Evolutionary conservation across 2,888 invertebrate genomes (phyloP).

Genomic region (Drosophila suboccidentalis): DNA sequence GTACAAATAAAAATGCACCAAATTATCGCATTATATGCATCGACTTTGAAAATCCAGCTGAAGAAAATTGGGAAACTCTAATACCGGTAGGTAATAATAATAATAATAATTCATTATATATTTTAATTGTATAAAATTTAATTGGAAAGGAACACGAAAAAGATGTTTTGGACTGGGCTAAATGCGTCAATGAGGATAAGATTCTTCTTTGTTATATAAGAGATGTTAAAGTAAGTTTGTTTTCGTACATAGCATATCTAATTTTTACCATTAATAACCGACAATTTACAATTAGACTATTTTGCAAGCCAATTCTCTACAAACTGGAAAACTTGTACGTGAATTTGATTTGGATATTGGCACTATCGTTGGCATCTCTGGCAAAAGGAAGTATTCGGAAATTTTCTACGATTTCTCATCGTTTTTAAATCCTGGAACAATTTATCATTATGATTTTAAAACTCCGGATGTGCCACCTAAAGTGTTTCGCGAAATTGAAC

Average conservation of each 20-base stretch:
- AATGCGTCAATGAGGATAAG: slow-evolving; percentile 93
- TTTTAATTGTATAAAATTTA: background rate
- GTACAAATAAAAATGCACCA: slow-evolving; percentile 97
- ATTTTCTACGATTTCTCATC: slow-evolving; percentile 98
- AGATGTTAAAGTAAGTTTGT: slow-evolving; percentile 93
- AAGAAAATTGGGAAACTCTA: slow-evolving; percentile 93
- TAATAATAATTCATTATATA: background rate
- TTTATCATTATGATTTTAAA: slow-evolving; percentile 94
- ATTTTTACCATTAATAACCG: background rate
- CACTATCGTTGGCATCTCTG: slow-evolving; percentile 93
- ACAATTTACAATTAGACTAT: slow-evolving; percentile 88
- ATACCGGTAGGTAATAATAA: slow-evolving; percentile 87
- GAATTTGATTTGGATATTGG: slow-evolving; percentile 95
- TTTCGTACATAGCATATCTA: background rate
- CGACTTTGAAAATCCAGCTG: slow-evolving; percentile 90
- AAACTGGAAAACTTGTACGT: slow-evolving; percentile 90
- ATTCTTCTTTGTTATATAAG: slow-evolving; percentile 95
- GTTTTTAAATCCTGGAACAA: slow-evolving; percentile 94
- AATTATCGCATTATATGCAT: slow-evolving; percentile 95
- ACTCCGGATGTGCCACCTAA: slow-evolving; percentile 88
- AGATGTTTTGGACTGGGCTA: slow-evolving; percentile 96
- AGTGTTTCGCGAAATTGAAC: slow-evolving; percentile 93
- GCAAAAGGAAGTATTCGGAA: slow-evolving; percentile 93
- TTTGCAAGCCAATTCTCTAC: slow-evolving; percentile 92
- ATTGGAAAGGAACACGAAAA: slow-evolving; percentile 89